Evolutionary conservation across 2,888 invertebrate genomes (phyloP).

Genomic region (Graphium colonna): DNA sequence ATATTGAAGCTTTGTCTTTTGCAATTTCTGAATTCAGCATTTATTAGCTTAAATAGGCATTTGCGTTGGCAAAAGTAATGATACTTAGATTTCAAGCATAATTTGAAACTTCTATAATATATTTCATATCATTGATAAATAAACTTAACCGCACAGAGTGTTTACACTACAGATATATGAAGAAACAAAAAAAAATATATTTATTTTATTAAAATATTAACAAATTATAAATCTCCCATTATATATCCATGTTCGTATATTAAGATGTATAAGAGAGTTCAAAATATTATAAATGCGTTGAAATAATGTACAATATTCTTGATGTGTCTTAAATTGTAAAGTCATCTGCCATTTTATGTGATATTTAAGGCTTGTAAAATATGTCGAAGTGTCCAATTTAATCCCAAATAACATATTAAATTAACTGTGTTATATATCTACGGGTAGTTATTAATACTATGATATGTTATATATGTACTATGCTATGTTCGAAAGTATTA

Average conservation of each 20-base stretch:
- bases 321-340: neutral
- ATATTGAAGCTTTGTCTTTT: no score
- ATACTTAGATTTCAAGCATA: no score
- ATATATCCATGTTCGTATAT: neutral
- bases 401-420: no score
- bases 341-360: constrained; percentile 51
- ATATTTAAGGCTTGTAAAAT: constrained; percentile 48
- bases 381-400: no score
- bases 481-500: no score
- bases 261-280: constrained; percentile 6
- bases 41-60: no score
- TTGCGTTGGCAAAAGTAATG: no score
- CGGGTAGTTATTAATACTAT: no score
- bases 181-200: neutral
- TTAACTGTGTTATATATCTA: constrained; percentile 20
- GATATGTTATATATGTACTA: no score
- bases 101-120: neutral
- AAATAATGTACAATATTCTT: constrained; percentile 22
- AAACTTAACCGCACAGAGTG: neutral
- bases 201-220: neutral
- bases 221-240: neutral
- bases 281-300: constrained; percentile 6
- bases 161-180: neutral
- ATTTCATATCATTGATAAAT: neutral
- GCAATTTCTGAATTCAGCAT: no score